Conservation (phyloP, 2,888 invertebrate genomes). For the Alentia gelatinosa region DNA sequence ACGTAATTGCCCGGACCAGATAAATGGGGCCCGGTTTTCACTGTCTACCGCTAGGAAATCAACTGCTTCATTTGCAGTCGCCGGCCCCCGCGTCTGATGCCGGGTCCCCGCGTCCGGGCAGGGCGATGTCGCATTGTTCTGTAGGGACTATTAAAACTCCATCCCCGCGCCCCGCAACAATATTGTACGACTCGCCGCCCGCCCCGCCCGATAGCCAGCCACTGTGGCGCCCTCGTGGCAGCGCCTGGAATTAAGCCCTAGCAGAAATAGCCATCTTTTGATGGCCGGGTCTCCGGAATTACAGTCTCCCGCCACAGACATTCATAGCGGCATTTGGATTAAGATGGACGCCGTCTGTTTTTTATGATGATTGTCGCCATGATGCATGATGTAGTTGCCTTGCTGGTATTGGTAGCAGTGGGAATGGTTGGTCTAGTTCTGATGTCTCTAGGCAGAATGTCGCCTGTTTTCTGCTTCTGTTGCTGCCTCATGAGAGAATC, state of each 20-base stretch:
- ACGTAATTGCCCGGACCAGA: background rate
- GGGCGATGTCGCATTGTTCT: background rate
- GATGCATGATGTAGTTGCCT: background rate
- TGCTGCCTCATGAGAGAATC: background rate
- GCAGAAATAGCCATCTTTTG: too few species aligned
- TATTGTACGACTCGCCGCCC: background rate
- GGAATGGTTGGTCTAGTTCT: too few species aligned
- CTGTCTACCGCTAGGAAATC: background rate
- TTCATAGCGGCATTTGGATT: background rate
- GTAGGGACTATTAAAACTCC: background rate
- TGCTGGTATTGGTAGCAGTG: background rate
- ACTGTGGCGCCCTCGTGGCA: background rate
- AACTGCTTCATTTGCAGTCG: background rate
- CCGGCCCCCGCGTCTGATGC: background rate
- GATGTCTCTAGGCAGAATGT: too few species aligned
- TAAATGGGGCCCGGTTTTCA: background rate
- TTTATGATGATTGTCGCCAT: background rate
- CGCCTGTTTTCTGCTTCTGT: background rate
- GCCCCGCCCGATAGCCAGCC: background rate
- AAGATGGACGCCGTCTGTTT: background rate
- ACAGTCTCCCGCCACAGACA: background rate
- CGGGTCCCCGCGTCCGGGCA: background rate
- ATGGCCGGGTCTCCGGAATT: background rate
- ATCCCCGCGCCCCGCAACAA: background rate
- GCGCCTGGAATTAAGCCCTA: too few species aligned